These are phyloP conservation scores for Steinernema hermaphroditum DNA, from an alignment of 2,888 invertebrate genomes.

Conservation along the genomic window DNA sequence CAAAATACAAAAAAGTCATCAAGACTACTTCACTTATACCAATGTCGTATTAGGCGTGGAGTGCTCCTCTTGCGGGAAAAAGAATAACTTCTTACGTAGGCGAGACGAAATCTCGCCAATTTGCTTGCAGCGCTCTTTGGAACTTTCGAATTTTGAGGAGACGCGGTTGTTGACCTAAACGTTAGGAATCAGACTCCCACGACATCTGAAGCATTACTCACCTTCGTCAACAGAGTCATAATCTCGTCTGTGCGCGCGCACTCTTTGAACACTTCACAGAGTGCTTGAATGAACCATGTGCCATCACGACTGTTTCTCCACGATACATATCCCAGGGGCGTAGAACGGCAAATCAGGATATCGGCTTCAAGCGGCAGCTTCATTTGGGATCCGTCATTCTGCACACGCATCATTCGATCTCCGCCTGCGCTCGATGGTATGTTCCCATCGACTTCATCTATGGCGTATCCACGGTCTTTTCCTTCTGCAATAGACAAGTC, in stretches of 20 bases:
- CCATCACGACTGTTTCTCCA: slow-evolving; percentile 29
- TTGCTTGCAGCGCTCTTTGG: slow-evolving; percentile 23
- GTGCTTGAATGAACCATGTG: slow-evolving; percentile 16
- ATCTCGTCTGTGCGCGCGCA: neutral
- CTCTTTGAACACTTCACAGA: slow-evolving; percentile 9
- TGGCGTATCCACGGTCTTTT: slow-evolving; percentile 13
- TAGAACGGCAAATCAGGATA: slow-evolving; percentile 16
- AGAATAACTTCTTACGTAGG: slow-evolving; percentile 17
- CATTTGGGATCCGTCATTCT: neutral
- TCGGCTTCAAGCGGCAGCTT: slow-evolving; percentile 19
- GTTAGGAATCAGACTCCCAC: neutral
- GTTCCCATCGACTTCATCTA: neutral
- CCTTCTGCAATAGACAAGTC: neutral
- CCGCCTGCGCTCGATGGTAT: neutral
- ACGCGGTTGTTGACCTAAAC: slow-evolving; percentile 10
- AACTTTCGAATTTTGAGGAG: slow-evolving; percentile 19
- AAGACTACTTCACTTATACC: no score
- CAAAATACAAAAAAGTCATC: no score
- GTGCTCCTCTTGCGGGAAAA: neutral
- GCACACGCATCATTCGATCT: neutral
- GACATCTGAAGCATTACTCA: neutral
- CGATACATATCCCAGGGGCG: slow-evolving; percentile 5
- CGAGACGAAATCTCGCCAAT: slow-evolving; percentile 13
- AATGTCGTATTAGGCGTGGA: no score
- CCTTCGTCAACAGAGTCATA: slow-evolving; percentile 4